Base-by-base conservation (phyloP, 2,888 invertebrate species). In the Himalopsyche tibetana region DNA sequence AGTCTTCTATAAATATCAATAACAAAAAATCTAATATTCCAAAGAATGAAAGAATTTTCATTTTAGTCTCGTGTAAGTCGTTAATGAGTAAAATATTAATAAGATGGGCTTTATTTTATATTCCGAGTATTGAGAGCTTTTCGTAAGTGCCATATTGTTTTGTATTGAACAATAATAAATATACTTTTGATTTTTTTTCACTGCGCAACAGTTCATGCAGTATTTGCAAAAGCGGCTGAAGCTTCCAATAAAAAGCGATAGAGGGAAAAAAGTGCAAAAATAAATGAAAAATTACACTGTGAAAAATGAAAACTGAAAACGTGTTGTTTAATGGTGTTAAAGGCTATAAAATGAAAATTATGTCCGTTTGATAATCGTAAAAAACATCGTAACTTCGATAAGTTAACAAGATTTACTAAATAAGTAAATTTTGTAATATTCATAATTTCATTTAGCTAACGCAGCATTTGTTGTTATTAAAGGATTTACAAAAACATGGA, bases 231-330 rank as follows among this genome's bases (percentile, higher is more conserved):
- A 17, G 80, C 5, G 40, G 80, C 5, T 4, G 40, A 9, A 40
- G 80, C n/a, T 15, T 56, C 28, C 55, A 80, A 80, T 84, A 55
- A 51, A 55, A 51, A 69, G 56, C 80, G 15, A 84, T 45, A 82
- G 17, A 82, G 4, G 12, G 55, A 5, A 17, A 12, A 40, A 85
- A 69, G 19, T 51, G 55, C 36, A 28, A 82, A 85, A 56, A 82
- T 69, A 80, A 80, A 83, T 56, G 12, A 63, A 81, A 81, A 82
- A 80, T 17, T 42, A n/a, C 51, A 51, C 40, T 15, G 19, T 56
- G n/a, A 86, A 84, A 51, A 80, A 55, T 82, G 55, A 82, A 83
- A 83, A 74, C 69, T 69, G 69, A 79, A 80, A 83, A 86, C 86
- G 40, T 82, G 82, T 80, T 86, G 84, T 56, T 45, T 51, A 84